Evolutionary conservation across 1,140 invertebrate genomes (phyloP), one percentile per base, ranked within the genome.

Genomic region (Platyura marginata): DNA sequence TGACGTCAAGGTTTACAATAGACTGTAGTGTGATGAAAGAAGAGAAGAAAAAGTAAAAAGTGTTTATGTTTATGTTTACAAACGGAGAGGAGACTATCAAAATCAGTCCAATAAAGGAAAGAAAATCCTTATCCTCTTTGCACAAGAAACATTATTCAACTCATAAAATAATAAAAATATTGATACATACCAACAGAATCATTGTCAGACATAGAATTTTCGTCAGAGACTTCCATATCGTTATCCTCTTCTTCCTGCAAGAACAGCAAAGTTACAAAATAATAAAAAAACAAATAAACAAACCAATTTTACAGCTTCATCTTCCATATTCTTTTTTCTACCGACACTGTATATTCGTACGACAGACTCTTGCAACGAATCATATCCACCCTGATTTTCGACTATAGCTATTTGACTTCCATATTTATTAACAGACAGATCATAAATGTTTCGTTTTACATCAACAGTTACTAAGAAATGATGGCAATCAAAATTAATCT

Each of bases 331-430:
- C 50, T 57, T 61, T 44, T 56, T 58, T 21, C 59, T 51, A 44
- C 58, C 58, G 34, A 61, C 81, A 57, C 88, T 83, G 57, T 89
- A 90, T 4, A 90, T 58, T 50, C 81, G 72, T 34, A 88, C 78
- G 43, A 79, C 79, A 8, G 82, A 84, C 61, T 93, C 87, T 61
- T 87, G 77, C 35, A 79, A 72, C 44, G 72, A 75, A 43, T 79
- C 78, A 55, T 73, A 79, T 47, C 77, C 71, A 20, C 74, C 79
- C 49, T 77, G 69, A 65, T 87, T 86, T 64, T 90, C 86, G 1
- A 89, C 82, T 2, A 89, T 62, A 0, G 81, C 79, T 41, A 89
- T 78, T 60, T 87, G 81, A 2, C 77, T 81, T 47, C 84, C 82
- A 56, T 70, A 77, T 44, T 70, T 70, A 46, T 82, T 81, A 41